These are phyloP conservation scores for Pycnonotus jocosus DNA, from an alignment of 2,113 vertebrate species.

Conservation along the genomic window DNA sequence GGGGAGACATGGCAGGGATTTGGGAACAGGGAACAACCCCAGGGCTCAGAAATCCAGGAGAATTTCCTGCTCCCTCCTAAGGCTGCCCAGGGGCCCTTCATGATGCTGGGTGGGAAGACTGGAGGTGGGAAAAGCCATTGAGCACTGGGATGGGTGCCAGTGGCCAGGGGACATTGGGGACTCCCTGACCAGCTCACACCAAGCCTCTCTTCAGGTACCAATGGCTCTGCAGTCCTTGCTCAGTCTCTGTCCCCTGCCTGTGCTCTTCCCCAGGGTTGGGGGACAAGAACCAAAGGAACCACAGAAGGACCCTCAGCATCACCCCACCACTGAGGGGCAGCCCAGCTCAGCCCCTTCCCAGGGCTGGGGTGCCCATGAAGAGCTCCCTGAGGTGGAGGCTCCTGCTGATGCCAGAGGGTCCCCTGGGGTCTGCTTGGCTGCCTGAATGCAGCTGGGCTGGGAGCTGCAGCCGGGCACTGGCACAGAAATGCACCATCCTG, in stretches of 20 bases:
- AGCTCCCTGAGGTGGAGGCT: background rate
- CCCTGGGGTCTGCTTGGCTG: background rate
- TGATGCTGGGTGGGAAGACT: no score
- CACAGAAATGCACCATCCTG: background rate
- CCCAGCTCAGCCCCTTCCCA: background rate
- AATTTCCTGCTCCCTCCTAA: background rate
- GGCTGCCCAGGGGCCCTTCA: background rate
- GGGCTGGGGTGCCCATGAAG: background rate
- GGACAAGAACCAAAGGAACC: background rate
- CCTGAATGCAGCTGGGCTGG: background rate
- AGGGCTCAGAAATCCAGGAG: background rate
- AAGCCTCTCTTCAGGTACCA: background rate
- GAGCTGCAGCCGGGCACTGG: background rate
- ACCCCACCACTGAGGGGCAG: background rate
- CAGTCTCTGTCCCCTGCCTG: background rate
- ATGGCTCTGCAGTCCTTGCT: background rate
- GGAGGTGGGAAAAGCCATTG: background rate
- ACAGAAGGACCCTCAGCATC: background rate
- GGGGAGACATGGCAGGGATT: rapidly evolving
- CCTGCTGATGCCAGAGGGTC: background rate
- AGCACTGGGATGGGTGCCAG: background rate
- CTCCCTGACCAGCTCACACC: background rate
- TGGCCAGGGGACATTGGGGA: background rate
- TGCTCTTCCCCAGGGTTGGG: background rate
- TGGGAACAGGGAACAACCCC: background rate